A percentile compares a stretch with the other conserved stretches of the same genome.
Conservation (phyloP, 2,113 vertebrate species). For the Hylia prasina region DNA sequence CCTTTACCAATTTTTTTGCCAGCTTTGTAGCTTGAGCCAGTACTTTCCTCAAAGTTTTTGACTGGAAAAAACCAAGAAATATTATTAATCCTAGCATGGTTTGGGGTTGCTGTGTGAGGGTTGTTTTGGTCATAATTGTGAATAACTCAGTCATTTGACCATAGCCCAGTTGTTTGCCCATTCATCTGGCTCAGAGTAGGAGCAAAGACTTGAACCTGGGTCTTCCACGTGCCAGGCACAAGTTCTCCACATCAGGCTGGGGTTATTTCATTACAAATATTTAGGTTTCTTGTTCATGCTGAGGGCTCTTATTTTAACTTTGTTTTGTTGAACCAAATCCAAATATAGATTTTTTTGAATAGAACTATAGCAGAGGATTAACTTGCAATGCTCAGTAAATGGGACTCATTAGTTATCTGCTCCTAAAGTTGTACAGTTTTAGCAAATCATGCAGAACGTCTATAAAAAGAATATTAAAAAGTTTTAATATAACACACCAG, state of each 20-base stretch:
- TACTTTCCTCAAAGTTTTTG: neutral
- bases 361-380: neutral
- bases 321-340: neutral
- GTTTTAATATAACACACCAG: neutral
- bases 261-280: neutral
- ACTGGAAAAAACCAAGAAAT: neutral
- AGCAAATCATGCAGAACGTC: neutral
- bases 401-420: neutral
- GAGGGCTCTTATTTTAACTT: neutral
- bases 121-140: neutral
- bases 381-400: neutral
- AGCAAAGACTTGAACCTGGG: neutral
- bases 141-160: neutral
- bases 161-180: neutral
- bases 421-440: neutral
- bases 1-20: neutral
- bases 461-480: neutral
- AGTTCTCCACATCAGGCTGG: neutral
- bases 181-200: neutral
- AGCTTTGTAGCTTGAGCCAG: neutral
- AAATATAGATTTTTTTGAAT: neutral
- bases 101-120: rapidly evolving
- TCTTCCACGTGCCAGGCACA: neutral
- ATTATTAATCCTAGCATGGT: neutral
- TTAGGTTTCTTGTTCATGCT: neutral